Percentiles rank a stretch among this genome's conserved stretches.
Evolutionary conservation across 2,888 invertebrate genomes (phyloP).

Genomic region (Deilephila elpenor): DNA sequence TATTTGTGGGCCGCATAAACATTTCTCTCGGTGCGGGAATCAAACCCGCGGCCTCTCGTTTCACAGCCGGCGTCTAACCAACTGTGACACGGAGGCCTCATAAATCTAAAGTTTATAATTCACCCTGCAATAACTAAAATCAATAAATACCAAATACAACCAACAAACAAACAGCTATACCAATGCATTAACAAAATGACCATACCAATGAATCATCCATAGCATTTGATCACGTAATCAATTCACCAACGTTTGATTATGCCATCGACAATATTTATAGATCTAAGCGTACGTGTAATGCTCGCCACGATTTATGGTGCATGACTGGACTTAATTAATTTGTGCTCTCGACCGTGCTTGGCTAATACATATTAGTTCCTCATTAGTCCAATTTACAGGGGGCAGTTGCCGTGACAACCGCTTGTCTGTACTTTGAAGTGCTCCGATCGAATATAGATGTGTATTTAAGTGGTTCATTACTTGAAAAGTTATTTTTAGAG

Average conservation of each 20-base stretch:
- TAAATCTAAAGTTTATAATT: too few relatives aligned
- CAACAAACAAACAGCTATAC: too few relatives aligned
- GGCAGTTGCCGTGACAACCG: slow-evolving; percentile 38
- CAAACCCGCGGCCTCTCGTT: too few relatives aligned
- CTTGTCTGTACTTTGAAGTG: slow-evolving; percentile 3
- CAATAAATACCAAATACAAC: too few relatives aligned
- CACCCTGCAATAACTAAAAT: too few relatives aligned
- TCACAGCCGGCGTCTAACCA: too few relatives aligned
- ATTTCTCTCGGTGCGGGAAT: too few relatives aligned
- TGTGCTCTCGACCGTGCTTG: slow-evolving; percentile 49
- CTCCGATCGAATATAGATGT: background rate
- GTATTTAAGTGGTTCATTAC: background rate
- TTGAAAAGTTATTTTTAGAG: too few relatives aligned
- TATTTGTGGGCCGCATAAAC: too few relatives aligned
- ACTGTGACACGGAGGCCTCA: too few relatives aligned
- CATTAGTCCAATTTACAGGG: slow-evolving; percentile 50
- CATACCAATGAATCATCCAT: slow-evolving; percentile 5
- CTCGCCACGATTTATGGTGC: slow-evolving; percentile 51
- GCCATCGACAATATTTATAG: slow-evolving; percentile 22
- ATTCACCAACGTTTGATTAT: slow-evolving; percentile 22
- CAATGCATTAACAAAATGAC: slow-evolving; percentile 1
- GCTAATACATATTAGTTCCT: slow-evolving; percentile 58
- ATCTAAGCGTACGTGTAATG: slow-evolving; percentile 22
- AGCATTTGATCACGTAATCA: slow-evolving; percentile 13
- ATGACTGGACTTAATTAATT: slow-evolving; percentile 60